phyloP scores from a whole-genome alignment of 2,888 invertebrate species.

The Tetragonula carbonaria region DNA sequence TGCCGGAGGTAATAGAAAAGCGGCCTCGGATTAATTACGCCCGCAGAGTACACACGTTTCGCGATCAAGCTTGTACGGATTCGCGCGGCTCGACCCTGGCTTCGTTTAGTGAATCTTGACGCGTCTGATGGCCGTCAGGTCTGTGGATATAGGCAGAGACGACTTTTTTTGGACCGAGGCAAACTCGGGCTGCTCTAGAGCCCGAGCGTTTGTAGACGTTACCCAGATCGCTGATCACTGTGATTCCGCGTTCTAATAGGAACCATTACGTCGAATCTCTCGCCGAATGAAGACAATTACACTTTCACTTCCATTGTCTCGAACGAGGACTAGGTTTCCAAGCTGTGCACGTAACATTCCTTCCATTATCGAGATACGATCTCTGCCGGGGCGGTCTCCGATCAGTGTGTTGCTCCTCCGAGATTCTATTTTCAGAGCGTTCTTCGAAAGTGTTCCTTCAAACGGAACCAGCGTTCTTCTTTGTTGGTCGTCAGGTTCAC shows the following conservation, averaged over 20 bases:
- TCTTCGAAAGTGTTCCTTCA: neutral
- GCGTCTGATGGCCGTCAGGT: slow-evolving; percentile 12
- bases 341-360: neutral
- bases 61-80: neutral
- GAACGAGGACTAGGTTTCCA: neutral
- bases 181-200: neutral
- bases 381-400: neutral
- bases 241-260: neutral
- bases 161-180: neutral
- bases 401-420: too few relatives aligned
- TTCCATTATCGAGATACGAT: neutral
- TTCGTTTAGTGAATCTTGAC: slow-evolving; percentile 13
- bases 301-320: slow-evolving; percentile 34
- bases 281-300: neutral
- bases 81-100: neutral
- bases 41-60: slow-evolving; percentile 5
- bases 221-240: neutral
- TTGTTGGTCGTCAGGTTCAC: fast-evolving
- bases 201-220: neutral
- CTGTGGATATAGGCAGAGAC: neutral
- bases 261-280: neutral
- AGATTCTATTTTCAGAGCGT: neutral
- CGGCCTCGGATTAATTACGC: slow-evolving; percentile 53
- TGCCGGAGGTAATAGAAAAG: slow-evolving; percentile 59
- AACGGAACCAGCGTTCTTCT: neutral